Conservation (phyloP, 2,113 vertebrate species). For the Myotis lucifugus region DNA sequence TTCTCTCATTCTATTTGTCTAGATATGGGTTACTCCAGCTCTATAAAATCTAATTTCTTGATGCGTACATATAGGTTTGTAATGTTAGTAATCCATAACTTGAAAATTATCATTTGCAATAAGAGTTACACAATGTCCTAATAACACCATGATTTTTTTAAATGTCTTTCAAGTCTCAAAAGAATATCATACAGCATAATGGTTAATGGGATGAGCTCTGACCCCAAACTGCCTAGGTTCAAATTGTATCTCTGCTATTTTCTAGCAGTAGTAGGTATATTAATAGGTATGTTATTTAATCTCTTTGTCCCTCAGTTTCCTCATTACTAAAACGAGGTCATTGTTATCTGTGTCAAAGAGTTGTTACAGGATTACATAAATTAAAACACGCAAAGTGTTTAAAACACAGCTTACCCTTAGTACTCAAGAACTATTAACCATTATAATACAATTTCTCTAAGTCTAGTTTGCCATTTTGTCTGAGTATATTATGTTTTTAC, state of each 20-base stretch:
- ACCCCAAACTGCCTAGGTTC: not conserved
- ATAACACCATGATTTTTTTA: not conserved
- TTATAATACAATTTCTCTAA: not conserved
- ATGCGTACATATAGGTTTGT: not conserved
- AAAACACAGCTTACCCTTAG: not conserved
- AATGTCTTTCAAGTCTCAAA: not conserved
- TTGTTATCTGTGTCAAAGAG: not conserved
- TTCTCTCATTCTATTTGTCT: not conserved
- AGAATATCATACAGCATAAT: not conserved
- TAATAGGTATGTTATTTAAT: not conserved
- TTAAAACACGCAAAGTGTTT: not conserved
- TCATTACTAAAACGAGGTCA: constrained; percentile 28
- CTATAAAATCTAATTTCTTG: not conserved
- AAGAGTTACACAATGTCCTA: not conserved
- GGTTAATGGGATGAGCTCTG: not conserved
- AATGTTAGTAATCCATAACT: not conserved
- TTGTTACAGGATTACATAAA: not conserved
- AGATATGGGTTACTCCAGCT: not conserved
- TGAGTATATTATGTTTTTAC: not conserved
- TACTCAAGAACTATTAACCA: not conserved
- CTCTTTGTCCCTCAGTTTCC: not conserved
- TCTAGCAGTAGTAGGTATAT: not conserved
- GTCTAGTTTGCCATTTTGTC: constrained; percentile 1
- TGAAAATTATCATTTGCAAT: not conserved
- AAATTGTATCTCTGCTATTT: not conserved